Conservation (phyloP, 2,113 vertebrate genomes). For the Rhadina sibilatrix region DNA sequence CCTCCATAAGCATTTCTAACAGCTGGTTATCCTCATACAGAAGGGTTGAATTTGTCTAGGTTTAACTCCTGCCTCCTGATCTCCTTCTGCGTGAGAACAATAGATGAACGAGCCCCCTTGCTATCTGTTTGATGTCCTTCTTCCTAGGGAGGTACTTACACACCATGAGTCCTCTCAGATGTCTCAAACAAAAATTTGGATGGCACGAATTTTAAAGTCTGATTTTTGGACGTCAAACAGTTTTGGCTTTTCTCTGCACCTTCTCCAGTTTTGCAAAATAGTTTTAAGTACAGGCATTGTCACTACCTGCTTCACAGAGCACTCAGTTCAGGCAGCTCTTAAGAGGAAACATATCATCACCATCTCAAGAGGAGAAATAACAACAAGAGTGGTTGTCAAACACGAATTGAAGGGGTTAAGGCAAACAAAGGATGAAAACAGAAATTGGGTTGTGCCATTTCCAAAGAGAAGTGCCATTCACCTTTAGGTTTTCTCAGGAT, state of each 20-base stretch:
- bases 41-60: neutral
- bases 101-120: neutral
- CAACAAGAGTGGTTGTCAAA: neutral
- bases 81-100: neutral
- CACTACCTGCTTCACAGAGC: neutral
- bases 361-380: neutral
- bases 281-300: neutral
- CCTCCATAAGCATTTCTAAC: neutral
- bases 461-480: neutral
- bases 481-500: neutral
- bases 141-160: neutral
- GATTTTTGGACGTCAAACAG: neutral
- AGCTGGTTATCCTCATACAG: neutral
- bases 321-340: neutral
- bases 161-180: neutral
- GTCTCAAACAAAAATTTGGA: neutral
- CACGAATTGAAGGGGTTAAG: neutral
- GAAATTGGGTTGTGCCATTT: neutral
- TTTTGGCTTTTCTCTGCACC: neutral
- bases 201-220: neutral
- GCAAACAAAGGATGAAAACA: neutral
- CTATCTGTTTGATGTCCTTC: neutral
- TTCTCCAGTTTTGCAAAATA: neutral
- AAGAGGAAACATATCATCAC: neutral
- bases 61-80: conserved; percentile 27